These are phyloP conservation scores for Cerceris ruficornis DNA, from an alignment of 2,888 invertebrate genomes.

Conservation along the genomic window DNA sequence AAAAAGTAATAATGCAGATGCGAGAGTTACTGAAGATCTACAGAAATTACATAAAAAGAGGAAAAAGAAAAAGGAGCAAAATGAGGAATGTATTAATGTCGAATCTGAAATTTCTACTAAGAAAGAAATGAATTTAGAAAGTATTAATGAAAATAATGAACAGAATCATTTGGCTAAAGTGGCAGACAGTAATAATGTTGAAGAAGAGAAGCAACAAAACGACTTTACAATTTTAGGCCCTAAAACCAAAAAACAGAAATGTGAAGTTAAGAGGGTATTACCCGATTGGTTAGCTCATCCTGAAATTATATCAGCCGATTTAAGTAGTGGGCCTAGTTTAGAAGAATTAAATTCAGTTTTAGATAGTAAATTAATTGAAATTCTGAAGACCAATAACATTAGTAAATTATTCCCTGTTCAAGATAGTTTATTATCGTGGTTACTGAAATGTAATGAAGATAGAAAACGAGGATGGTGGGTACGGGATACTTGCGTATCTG, in stretches of 20 bases:
- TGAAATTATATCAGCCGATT: constrained; percentile 88
- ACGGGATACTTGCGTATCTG: constrained; percentile 96
- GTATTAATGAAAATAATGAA: neutral
- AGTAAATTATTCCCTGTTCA: constrained; percentile 93
- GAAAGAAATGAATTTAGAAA: neutral
- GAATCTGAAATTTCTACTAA: too few species aligned
- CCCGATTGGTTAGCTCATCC: constrained; percentile 95
- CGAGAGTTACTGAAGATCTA: neutral
- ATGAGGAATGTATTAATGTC: neutral
- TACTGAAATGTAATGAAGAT: constrained; percentile 85
- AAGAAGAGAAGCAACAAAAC: constrained; percentile 6
- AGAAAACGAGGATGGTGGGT: constrained; percentile 86
- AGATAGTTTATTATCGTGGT: constrained; percentile 89
- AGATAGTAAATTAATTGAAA: constrained; percentile 85
- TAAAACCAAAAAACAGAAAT: constrained; percentile 65
- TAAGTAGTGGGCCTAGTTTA: constrained; percentile 82
- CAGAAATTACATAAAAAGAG: constrained; percentile 20
- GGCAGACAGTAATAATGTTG: neutral
- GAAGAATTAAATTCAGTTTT: constrained; percentile 84
- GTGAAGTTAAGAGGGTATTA: constrained; percentile 87
- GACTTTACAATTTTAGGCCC: constrained; percentile 81
- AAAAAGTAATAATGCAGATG: neutral
- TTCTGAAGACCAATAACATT: constrained; percentile 88
- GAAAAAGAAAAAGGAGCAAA: constrained; percentile 27
- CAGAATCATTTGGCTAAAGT: neutral